Evolutionary conservation across 2,797 vertebrate genomes (phyloP).

Genomic region (Malacoctenus gilli): DNA sequence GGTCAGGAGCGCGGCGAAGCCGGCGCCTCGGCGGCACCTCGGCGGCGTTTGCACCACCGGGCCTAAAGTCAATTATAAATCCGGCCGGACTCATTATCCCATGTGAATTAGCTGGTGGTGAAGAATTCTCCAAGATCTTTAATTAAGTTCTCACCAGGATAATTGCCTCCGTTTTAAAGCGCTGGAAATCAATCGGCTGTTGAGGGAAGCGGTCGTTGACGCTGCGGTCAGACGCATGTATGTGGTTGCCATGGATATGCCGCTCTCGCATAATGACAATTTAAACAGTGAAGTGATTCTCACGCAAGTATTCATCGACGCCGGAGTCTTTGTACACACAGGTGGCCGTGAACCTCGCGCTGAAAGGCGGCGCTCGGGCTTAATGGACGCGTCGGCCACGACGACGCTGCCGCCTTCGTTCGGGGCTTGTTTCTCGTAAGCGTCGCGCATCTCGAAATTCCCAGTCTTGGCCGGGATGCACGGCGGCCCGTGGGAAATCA

Average conservation of each 20-base stretch:
- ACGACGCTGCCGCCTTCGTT: constrained; percentile 31
- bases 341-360: background rate
- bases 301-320: background rate
- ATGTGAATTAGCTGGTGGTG: constrained; percentile 8
- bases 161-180: constrained; percentile 38
- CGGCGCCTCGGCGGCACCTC: constrained; percentile 22
- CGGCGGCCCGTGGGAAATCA: constrained; percentile 59
- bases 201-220: constrained; percentile 32
- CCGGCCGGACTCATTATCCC: constrained; percentile 22
- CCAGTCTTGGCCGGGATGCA: constrained; percentile 49
- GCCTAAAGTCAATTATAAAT: constrained; percentile 35
- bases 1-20: constrained; percentile 28
- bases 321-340: constrained; percentile 13
- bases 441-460: constrained; percentile 51
- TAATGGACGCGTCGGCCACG: constrained; percentile 10
- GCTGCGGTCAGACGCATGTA: background rate
- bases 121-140: constrained; percentile 29
- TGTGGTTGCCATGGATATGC: constrained; percentile 24
- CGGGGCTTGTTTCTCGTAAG: constrained; percentile 24
- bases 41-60: background rate
- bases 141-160: constrained; percentile 30
- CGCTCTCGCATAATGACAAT: background rate
- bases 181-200: constrained; percentile 34
- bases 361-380: constrained; percentile 5
- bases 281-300: background rate